Evolutionary conservation across 2,113 vertebrate genomes (phyloP).

Genomic region (Ursus arctos): DNA sequence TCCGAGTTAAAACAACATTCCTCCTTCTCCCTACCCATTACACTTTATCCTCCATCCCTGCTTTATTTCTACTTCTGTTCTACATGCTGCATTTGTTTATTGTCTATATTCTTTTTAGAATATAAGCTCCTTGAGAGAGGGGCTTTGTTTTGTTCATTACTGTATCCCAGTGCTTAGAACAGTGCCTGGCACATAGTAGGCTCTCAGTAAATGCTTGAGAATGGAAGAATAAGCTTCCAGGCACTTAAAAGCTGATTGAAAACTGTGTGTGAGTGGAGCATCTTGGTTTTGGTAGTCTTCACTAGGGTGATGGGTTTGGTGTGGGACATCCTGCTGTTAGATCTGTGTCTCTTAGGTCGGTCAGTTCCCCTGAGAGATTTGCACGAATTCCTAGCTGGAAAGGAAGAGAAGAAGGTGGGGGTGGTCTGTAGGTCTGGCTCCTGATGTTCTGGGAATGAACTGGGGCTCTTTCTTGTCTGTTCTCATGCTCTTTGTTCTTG

Average conservation of each 20-base stretch:
- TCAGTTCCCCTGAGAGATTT: conserved; percentile 27
- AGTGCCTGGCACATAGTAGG: neutral
- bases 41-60: neutral
- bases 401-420: neutral
- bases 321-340: neutral
- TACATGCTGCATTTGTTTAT: conserved; percentile 30
- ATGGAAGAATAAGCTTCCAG: neutral
- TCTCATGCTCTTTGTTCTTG: conserved; percentile 23
- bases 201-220: conserved; percentile 26
- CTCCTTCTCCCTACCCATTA: neutral
- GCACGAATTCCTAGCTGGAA: neutral
- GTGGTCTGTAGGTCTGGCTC: neutral
- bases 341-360: neutral
- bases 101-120: conserved; percentile 26
- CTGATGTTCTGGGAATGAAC: conserved; percentile 7
- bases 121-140: neutral
- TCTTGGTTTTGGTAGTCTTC: conserved; percentile 50
- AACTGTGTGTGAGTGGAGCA: neutral
- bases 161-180: neutral
- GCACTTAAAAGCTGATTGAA: conserved; percentile 6
- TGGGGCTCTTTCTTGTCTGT: neutral
- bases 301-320: neutral
- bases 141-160: conserved; percentile 6
- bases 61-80: conserved; percentile 52
- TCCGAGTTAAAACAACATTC: neutral